Base-by-base conservation (phyloP, 2,113 vertebrate species). In the Nannobrachium achirus region DNA sequence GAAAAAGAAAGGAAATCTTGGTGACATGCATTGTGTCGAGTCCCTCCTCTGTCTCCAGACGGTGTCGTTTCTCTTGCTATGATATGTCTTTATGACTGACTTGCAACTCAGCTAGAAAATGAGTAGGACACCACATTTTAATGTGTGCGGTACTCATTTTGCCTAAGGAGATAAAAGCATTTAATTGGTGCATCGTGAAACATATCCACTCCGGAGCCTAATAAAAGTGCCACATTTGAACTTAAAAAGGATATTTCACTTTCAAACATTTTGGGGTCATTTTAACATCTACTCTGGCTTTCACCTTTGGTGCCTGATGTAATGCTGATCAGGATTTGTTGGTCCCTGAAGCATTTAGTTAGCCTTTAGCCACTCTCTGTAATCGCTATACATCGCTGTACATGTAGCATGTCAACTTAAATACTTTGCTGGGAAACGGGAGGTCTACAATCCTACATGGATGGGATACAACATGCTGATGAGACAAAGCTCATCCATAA, bases 401-500 rank as follows among this genome's bases (percentile, higher is more conserved):
- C 25, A 33, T 33, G 10, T 14, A 46, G 44, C 2, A 40, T 40
- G 20, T 40, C n/a, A 42, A 8, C 39, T 58, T n/a, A 41, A 10
- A 38, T 15, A 40, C n/a, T 16, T 40, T 42, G 56, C 8, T 15
- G 16, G 56, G 56, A 42, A 41, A 8, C 9, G 11, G 56, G 33
- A 15, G 14, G 8, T 40, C 19, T 10, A 19, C 7, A 25, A n/a
- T n/a, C n/a, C n/a, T 55, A 13, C 18, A 58, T 40, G 39, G 39
- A 40, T 10, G 14, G 7, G 10, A 52, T 52, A 52, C 18, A 52
- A 18, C 9, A 1, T 1, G 20, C 62, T 50, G 78, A 79, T 63
- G 78, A 72, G 63, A 20, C 7, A 0, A 11, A 42, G 64, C 73
- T 87, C 79, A 82, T 86, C 80, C 69, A 65, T 85, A 81, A 85